Evolutionary conservation across 2,888 invertebrate genomes (phyloP).

Genomic region (Chironomus tentans): DNA sequence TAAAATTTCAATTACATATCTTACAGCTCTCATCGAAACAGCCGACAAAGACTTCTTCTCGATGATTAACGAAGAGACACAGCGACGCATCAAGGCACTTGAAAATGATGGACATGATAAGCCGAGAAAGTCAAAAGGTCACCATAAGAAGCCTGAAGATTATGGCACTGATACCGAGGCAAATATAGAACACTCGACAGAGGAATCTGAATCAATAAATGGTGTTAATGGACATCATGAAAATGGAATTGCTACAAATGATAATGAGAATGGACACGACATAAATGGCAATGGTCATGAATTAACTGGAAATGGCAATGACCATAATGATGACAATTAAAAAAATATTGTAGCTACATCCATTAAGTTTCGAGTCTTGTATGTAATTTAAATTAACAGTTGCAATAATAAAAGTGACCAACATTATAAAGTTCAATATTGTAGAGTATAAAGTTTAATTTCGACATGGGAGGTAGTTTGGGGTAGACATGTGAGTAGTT

Average conservation of each 20-base stretch:
- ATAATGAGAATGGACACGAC: neutral
- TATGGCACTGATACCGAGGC: neutral
- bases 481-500: too few species aligned
- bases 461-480: too few species aligned
- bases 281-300: too few species aligned
- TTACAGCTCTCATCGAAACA: neutral
- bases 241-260: neutral
- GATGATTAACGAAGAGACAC: slow-evolving; percentile 11
- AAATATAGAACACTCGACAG: neutral
- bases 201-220: neutral
- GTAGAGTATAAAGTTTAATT: too few species aligned
- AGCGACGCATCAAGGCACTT: neutral
- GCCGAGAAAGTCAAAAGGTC: neutral
- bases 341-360: too few species aligned
- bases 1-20: neutral
- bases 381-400: too few species aligned
- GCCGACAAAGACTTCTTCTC: slow-evolving; percentile 2
- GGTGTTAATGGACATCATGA: neutral
- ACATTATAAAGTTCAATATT: too few species aligned
- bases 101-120: neutral
- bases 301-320: too few species aligned
- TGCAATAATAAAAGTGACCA: too few species aligned
- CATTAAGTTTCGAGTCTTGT: too few species aligned
- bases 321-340: too few species aligned
- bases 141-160: neutral